Evolutionary conservation across 2,888 invertebrate species (phyloP), one percentile per base, ranked within the genome.

Genomic region (Dermolepida albohirtum): DNA sequence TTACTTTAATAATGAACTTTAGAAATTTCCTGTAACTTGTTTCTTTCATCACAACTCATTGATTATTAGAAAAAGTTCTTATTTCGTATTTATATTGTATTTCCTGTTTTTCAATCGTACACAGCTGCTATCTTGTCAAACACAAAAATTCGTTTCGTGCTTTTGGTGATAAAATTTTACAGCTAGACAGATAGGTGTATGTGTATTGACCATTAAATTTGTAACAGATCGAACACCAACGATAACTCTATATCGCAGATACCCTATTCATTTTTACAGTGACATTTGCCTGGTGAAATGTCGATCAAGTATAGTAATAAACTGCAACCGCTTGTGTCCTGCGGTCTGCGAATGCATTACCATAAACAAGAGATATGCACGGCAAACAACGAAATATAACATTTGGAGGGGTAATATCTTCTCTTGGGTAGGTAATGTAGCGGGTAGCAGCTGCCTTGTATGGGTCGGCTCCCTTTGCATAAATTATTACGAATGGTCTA

Each of bases 341-440:
- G 49, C 49, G 17, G 49, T 49, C 22, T 17, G 49, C 49, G 49
- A 49, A 49, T 49, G 49, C 49, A 49, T 49, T 49, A 49, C 49
- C 49, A 49, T 49, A 49, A 49, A 49, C 49, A 49, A 49, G 10
- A 49, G 49, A 49, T 49, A 49, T 49, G 49, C 49, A 49, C 49
- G 44, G 14, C 44, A 44, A 4, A 44, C 44, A 22, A 17, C 22
- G 16, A 22, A 49, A 49, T 49, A 49, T 49, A 49, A 49, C 49
- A 49, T 49, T 49, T 22, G 49, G 49, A 16, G n/a, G 49, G 49
- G 49, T 17, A 49, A 49, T 49, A 49, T 22, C 49, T 49, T 22
- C 49, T 49, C 11, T 17, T 22, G 49, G 49, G 22, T 49, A 22
- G 49, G 17, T 17, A 17, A 22, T 17, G 22, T 49, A 22, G 49